Conservation (phyloP, 2,113 vertebrate genomes). For the Sclerurus mexicanus region DNA sequence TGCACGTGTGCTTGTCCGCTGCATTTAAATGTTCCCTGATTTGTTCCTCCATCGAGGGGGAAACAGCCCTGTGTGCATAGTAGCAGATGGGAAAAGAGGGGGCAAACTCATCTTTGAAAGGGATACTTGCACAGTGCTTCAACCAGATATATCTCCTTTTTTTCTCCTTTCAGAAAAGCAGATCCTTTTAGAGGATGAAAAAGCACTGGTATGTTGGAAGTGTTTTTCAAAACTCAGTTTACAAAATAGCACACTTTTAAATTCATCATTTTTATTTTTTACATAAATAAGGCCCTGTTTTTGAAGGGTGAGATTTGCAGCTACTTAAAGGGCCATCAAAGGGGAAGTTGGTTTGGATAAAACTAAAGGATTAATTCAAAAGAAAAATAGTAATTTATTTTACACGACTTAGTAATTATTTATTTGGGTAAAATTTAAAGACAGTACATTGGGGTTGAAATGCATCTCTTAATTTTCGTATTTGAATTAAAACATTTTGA, state of each 20-base stretch:
- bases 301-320: background rate
- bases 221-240: background rate
- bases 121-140: background rate
- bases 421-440: background rate
- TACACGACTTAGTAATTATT: background rate
- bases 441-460: background rate
- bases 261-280: background rate
- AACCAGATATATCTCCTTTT: background rate
- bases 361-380: background rate
- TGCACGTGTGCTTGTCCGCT: background rate
- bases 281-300: background rate
- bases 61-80: background rate
- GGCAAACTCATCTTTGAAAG: background rate
- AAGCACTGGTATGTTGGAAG: background rate
- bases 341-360: background rate
- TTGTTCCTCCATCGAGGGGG: background rate
- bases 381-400: background rate
- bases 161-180: background rate
- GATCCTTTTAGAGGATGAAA: background rate
- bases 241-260: background rate
- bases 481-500: background rate
- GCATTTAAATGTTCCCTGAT: background rate
- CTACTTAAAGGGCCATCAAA: background rate
- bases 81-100: background rate
- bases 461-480: background rate